Conservation (phyloP, 2,113 vertebrate species). For the Verasper variegatus region DNA sequence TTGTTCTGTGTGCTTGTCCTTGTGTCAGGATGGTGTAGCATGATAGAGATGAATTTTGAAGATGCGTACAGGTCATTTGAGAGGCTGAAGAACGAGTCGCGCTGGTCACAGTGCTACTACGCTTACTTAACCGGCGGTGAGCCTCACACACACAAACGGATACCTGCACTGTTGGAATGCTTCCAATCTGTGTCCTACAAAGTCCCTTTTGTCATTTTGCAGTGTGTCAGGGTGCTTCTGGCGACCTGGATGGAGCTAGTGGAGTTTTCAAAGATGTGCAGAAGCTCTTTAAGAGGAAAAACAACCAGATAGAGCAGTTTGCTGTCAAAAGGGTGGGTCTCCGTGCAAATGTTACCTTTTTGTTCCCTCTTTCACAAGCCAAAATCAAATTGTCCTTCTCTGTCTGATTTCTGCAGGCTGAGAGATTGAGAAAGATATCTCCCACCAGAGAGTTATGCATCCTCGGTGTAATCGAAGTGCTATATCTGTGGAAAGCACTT, state of each 20-base stretch:
- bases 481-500: slow-evolving; percentile 98
- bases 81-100: slow-evolving; percentile 95
- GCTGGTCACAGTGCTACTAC: slow-evolving; percentile 99
- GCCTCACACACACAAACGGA: slow-evolving; percentile 34
- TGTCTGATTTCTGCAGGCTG: slow-evolving; percentile 85
- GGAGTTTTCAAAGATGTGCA: slow-evolving; percentile 94
- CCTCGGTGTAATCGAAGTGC: slow-evolving; percentile 93
- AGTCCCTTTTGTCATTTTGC: background rate
- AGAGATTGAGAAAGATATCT: slow-evolving; percentile 89
- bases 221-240: slow-evolving; percentile 96
- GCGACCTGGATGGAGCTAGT: slow-evolving; percentile 89
- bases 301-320: slow-evolving; percentile 99
- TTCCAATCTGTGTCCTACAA: background rate
- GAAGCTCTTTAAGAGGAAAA: slow-evolving; percentile 98
- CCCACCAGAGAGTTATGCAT: slow-evolving; percentile 92
- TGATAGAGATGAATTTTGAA: slow-evolving; percentile 98
- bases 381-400: background rate
- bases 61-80: slow-evolving; percentile 93
- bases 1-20: background rate
- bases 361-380: no score
- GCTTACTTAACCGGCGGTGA: slow-evolving; percentile 96
- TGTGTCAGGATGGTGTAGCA: slow-evolving; percentile 95
- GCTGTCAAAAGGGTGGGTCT: slow-evolving; percentile 93
- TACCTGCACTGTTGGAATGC: background rate
- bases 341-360: background rate